Percentiles rank a stretch among this genome's conserved stretches.
Evolutionary conservation across 30 jellyfish, hydroid and myxozoan species (phyloP).

Genomic region (Hydractinia echinata): DNA sequence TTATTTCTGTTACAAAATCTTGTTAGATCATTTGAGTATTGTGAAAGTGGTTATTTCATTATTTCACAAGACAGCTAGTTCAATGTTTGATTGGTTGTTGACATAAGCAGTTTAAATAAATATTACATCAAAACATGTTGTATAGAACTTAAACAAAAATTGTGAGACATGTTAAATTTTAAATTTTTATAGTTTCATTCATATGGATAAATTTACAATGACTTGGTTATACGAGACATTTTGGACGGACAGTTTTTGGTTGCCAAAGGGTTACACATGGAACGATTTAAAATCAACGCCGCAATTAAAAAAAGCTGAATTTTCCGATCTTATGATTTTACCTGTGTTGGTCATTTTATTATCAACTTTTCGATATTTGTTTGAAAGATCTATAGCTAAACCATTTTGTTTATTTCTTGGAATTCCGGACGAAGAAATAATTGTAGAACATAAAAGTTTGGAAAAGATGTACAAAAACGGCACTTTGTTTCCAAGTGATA

Average conservation of each 20-base stretch:
- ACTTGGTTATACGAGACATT: constrained; percentile 1
- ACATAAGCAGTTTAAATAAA: too few relatives aligned
- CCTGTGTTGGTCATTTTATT: constrained; percentile 49
- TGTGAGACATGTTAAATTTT: too few relatives aligned
- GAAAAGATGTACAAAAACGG: constrained; percentile 69
- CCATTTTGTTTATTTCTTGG: constrained; percentile 71
- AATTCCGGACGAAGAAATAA: constrained; percentile 50
- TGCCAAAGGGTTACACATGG: constrained; percentile 76
- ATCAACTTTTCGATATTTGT: constrained; percentile 52
- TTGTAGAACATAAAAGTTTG: constrained; percentile 54
- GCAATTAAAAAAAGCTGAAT: constrained; percentile 39
- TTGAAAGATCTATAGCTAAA: constrained; percentile 80
- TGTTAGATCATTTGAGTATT: too few relatives aligned
- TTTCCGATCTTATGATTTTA: constrained; percentile 50
- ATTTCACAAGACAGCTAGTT: too few relatives aligned
- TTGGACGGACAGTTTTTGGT: constrained; percentile 56
- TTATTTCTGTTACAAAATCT: too few relatives aligned
- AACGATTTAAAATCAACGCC: constrained; percentile 55
- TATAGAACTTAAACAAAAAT: too few relatives aligned
- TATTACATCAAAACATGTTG: too few relatives aligned
- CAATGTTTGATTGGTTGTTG: too few relatives aligned
- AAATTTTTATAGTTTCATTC: background rate
- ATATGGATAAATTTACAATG: constrained; percentile 8
- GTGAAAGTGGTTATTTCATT: too few relatives aligned
- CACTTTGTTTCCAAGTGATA: constrained; percentile 42